Base-by-base conservation (phyloP, 2,888 invertebrate genomes). In the Noctua fimbriata region DNA sequence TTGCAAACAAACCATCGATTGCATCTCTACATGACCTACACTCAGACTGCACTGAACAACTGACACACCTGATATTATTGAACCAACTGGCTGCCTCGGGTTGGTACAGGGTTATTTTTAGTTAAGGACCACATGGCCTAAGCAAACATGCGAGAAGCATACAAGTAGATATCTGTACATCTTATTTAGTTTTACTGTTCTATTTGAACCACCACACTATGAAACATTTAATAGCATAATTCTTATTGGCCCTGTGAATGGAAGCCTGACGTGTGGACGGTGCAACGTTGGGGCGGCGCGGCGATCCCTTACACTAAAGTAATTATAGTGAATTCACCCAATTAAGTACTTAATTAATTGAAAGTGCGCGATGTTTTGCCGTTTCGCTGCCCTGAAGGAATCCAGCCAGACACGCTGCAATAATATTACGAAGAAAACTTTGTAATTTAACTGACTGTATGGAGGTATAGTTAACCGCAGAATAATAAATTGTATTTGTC, bases 281-380 rank as follows among this genome's bases (percentile, higher is more conserved):
- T 88, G 84, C 78, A 79, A 63, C 65, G 82, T 69, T 65, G 14
- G 44, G 78, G 36, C 47, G 69, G 63, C 32, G 18, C 63, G 63
- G 74, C 82, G 69, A 81, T 81, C 75, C 81, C 78, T 71, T 60
- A 80, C 87, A 84, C 82, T 87, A 88, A 89, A 85, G 86, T 89
- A 86, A 90, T 87, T 83, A 81, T 79, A 74, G 79, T 82, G 88
- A 86, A 86, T 89, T 84, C 78, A 80, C 28, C 67, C 90, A 87
- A 89, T 87, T 89, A 89, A 83, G 89, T 89, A 88, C 87, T 88
- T 88, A 90, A 86, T 84, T 89, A 90, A 86, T 84, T 78, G 82
- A 87, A 80, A 87, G 71, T 67, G 74, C 47, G 73, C 83, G 28
- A 77, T 78, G 72, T 79, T 73, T 74, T 65, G 55, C 67, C 44